Base-by-base conservation (phyloP, 64 coral and sea anemone genomes). In the Astreopora myriophthalma region DNA sequence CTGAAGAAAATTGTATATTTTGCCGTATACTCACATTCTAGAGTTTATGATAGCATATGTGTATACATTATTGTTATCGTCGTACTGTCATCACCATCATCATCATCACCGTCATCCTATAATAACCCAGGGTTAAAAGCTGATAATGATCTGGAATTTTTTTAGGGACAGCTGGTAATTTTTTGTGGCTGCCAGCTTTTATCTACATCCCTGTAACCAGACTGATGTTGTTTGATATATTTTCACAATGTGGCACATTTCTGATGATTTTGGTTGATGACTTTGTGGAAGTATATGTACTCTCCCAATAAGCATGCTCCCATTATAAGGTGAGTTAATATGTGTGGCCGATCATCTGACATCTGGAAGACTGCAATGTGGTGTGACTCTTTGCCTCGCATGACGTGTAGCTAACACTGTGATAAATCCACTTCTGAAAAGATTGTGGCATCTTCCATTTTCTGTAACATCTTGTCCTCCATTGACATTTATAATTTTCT, bases 341-440 rank as follows among this genome's bases (percentile, higher is more conserved):
- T 34, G 39, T 91, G 78, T 72, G 81, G 62, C 20, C 81, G 12
- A 9, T 85, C 65, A 30, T 71, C 58, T 73, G 38, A 67, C 11
- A 67, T 87, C 29, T 71, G 37, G 24, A 87, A 87, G n/a, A 67
- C 62, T 37, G 84, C 74, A 19, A 91, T 91, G 22, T 84, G 58
- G 20, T 67, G 48, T 22, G 89, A 91, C 67, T 91, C 76, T 46
- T 91, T 40, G 5, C 77, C 77, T 12, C 73, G 66, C 9, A 31
- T 91, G 20, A 84, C 22, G 37, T 84, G 77, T 82, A 91, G 29
- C 71, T 91, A 83, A 23, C 76, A 40, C 42, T 73, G 76, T 13
- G 89, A 73, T 72, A 91, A 71, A 57, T 84, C 89, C 2, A 84
- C 89, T 83, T 91, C 89, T 11, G 68, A 35, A 24, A 91, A 84